Base-by-base conservation (phyloP, 2,113 vertebrate genomes). In the Ciconia boyciana region DNA sequence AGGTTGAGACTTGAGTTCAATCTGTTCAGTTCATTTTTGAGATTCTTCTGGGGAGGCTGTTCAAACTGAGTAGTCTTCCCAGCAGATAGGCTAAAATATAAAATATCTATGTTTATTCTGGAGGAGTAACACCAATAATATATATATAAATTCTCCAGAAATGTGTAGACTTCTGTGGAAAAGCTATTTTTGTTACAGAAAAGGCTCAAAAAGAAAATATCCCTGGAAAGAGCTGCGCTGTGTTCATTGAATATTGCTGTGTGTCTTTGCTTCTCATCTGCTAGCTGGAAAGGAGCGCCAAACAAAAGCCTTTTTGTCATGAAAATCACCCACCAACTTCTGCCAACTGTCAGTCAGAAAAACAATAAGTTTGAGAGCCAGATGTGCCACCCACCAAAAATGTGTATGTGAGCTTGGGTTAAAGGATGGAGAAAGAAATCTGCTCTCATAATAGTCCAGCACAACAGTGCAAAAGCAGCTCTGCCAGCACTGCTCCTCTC, bases 261-360 rank as follows among this genome's bases (percentile, higher is more conserved):
- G 39, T 93, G 71, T 91, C 96, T 93, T 94, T 84, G 83, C 94
- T 96, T 97, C 91, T 97, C 97, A 95, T 97, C 89, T 94, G 83
- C 91, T 96, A 28, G 9, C 94, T 93, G 92, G 88, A 88, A 95
- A 91, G 90, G 58, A 89, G 86, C 8, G 5, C 41, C 91, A 96
- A 86, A 98, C 95, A 97, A 97, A 97, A 93, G 94, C 89, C 77
- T 87, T 90, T 97, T 98, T 98, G 88, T 98, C 81, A 91, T 96
- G 97, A 96, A 98, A 98, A 98, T 98, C 91, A 94, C 75, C 58
- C 83, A 83, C 80, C 78, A 97, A 93, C 88, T 89, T 97, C 93
- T 93, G 96, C 96, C 95, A 98, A 89, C 91, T 97, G 90, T 94
- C 96, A 97, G 68, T 97, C 96, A 97, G 65, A 82, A 81, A 88